Evolutionary conservation across 2,888 invertebrate species (phyloP), one percentile per base, ranked within the genome.

Genomic region (Eupithecia vulgata): DNA sequence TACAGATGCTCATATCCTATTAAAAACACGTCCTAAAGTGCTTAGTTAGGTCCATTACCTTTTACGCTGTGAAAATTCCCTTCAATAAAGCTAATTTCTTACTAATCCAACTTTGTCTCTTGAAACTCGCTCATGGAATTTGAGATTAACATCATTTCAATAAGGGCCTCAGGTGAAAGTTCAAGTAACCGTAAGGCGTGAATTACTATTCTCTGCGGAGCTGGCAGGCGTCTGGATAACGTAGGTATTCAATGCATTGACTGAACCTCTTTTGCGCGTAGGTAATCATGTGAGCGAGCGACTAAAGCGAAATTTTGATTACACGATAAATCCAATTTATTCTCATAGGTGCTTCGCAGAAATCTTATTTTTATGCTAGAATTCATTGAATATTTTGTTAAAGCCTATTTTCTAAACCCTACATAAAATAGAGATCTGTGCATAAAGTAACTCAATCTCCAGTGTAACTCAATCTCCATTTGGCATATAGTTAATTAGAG

Each of bases 291-390:
- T 85, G 85, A 88, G 84, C 82, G 81, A 88, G 52, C 52, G 52
- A 52, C 52, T 52, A 52, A 52, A 21, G 52, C 52, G 52, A 52
- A 88, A 89, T 90, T 85, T 84, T 83, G 86, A 90, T 90, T 88
- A 90, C 86, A 86, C 83, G 87, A 52, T 88, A 90, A 90, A 91
- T 90, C 84, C 87, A 89, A 91, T 90, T 88, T 84, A 85, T 86
- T 84, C 82, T 80, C 83, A 82, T 83, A 83, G 84, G 82, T 52
- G 52, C 21, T 52, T 52, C 21, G 21, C 21, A 17, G 52, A 21
- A 52, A 52, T 52, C n/a, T 8, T 7, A 0, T 52, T 52, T 52
- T 52, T 52, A 21, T 52, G 52, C 52, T 21, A 21, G 52, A 12
- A 21, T 21, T 7, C 21, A 48, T 3, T 10, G 21, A 52, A 4